Evolutionary conservation across 2,888 invertebrate species (phyloP).

Genomic region (Drosophila ustulata): DNA sequence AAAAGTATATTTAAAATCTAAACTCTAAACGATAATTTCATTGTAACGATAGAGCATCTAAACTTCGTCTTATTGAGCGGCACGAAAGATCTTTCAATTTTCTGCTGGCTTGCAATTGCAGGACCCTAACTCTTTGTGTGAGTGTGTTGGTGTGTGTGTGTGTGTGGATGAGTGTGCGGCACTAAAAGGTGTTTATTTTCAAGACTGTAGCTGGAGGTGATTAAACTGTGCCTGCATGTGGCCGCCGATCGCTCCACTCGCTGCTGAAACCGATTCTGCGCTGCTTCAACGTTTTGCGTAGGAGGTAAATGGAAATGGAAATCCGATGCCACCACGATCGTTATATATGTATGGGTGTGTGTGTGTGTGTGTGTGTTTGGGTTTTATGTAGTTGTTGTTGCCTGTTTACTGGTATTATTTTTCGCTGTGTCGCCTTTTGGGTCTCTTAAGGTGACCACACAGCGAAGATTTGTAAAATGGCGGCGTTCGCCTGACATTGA

Average conservation of each 20-base stretch:
- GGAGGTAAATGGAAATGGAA: slow-evolving; percentile 59
- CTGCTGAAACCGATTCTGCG: slow-evolving; percentile 12
- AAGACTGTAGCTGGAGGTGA: slow-evolving; percentile 65
- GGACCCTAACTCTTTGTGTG: slow-evolving; percentile 8
- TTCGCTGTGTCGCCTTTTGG: slow-evolving; percentile 52
- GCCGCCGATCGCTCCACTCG: slow-evolving; percentile 18
- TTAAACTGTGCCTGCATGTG: slow-evolving; percentile 50
- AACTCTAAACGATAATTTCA: too few relatives aligned
- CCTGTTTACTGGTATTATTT: slow-evolving; percentile 35
- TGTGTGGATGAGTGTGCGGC: slow-evolving; percentile 24
- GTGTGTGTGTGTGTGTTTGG: too few relatives aligned
- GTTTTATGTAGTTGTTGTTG: slow-evolving; percentile 26
- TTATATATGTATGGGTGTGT: not conserved
- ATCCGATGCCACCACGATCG: slow-evolving; percentile 56
- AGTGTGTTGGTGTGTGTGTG: slow-evolving; percentile 14
- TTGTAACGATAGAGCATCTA: not conserved
- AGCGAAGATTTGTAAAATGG: slow-evolving; percentile 49
- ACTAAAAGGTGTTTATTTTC: slow-evolving; percentile 69
- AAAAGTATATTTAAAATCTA: too few relatives aligned
- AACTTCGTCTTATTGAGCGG: not conserved
- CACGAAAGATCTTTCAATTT: not conserved
- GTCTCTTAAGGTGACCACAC: slow-evolving; percentile 74
- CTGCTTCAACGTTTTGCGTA: slow-evolving; percentile 38
- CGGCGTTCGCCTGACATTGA: slow-evolving; percentile 38
- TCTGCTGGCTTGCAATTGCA: slow-evolving; percentile 35